These are phyloP conservation scores for Tapera naevia DNA, from an alignment of 2,797 vertebrate species.

Conservation along the genomic window DNA sequence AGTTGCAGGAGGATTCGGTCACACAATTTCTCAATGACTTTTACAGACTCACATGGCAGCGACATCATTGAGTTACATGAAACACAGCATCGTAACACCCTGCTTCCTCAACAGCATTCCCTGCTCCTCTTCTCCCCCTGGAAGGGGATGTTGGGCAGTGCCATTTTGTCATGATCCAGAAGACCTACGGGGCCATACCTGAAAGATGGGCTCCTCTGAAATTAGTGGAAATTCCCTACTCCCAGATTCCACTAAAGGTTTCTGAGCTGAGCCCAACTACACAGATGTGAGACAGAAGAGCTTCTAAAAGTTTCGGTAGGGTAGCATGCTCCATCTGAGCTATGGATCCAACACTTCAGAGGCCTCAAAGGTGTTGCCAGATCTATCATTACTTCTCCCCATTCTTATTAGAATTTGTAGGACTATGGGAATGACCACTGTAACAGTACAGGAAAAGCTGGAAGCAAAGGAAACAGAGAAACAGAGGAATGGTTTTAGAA, in stretches of 20 bases:
- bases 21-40: not conserved
- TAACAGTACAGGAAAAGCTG: not conserved
- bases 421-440: not conserved
- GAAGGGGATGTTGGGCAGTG: fast-evolving
- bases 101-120: not conserved
- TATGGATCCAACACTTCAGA: not conserved
- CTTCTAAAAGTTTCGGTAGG: not conserved
- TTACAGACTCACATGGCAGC: not conserved
- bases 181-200: not conserved
- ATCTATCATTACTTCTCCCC: not conserved
- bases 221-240: not conserved
- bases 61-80: fast-evolving
- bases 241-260: not conserved
- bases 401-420: not conserved
- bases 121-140: not conserved
- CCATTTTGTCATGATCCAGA: not conserved
- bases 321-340: not conserved
- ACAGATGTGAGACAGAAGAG: not conserved
- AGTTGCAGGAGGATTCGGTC: not conserved
- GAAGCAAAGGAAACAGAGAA: not conserved
- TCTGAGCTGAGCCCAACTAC: not conserved
- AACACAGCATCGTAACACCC: fast-evolving
- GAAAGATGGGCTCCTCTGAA: not conserved
- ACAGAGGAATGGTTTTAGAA: not conserved
- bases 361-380: not conserved